Evolutionary conservation across 2,113 vertebrate species (phyloP), one percentile per base, ranked within the genome.

Genomic region (Centropus bengalensis): DNA sequence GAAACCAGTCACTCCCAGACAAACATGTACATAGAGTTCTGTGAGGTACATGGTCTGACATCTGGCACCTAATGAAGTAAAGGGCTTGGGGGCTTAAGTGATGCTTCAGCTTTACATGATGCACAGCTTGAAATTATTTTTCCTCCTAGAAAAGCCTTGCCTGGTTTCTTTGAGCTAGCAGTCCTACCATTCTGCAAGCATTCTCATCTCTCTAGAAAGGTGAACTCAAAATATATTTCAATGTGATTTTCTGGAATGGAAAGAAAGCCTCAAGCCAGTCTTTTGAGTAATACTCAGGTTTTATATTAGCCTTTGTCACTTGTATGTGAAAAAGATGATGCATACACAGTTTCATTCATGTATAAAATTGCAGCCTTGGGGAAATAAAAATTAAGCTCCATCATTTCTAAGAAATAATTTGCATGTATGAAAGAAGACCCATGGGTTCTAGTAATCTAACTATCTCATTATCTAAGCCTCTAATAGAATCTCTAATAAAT

Each of bases 11-110:
- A 10, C 44, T 55, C 4, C 14, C 16, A 9, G 51, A 2, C 68
- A 81, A 30, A 32, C 6, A 2, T 0, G 5, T 3, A 24, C 21
- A 2, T 0, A 2, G 33, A 32, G 42, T 45, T 81, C 47, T 55
- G 40, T 22, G 59, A 66, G 54, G 51, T 20, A 42, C 64, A 32
- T 3, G 2, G 23, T 40, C 54, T 73, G 36, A 8, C 24, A 52
- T 5, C 67, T 81, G 21, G 67, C 47, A 56, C 21, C 23, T 76
- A 44, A 64, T 8, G 7, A 44, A 69, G 10, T 8, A 52, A 19
- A 47, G 49, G 28, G 22, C 8, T 49, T 63, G 28, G 44, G 18
- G 10, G 7, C 30, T 84, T 77, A 36, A 49, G 36, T 36, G 21
- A 19, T n/a, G 12, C 82, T 44, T 86, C 58, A 76, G 15, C 22